phyloP scores from a whole-genome alignment of 2,888 invertebrate species.

The Hypomecis atomaria region DNA sequence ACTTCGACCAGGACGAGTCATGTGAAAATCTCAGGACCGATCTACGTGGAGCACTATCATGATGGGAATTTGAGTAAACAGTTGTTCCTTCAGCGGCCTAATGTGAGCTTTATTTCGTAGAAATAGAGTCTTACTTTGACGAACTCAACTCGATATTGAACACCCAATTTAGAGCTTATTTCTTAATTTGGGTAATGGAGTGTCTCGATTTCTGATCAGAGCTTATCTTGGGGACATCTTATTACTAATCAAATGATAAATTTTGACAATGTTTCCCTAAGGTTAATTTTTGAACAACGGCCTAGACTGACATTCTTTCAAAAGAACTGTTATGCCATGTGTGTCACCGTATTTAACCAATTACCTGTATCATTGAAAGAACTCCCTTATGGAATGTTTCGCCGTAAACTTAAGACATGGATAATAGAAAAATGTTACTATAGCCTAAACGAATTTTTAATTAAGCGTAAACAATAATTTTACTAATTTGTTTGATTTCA shows the following conservation, averaged over 20 bases:
- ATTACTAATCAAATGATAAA: not conserved
- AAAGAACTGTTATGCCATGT: no score
- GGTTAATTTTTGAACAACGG: no score
- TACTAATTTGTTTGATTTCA: no score
- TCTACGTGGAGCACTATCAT: constrained; percentile 48
- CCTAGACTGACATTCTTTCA: no score
- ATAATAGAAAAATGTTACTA: no score
- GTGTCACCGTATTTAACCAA: no score
- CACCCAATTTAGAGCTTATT: constrained; percentile 36
- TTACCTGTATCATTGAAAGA: no score
- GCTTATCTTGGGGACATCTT: constrained; percentile 20
- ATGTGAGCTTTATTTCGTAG: constrained; percentile 30
- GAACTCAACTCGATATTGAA: constrained; percentile 17
- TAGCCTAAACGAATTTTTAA: no score
- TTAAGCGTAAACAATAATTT: no score
- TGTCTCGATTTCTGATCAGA: constrained; percentile 39
- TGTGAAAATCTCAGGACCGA: constrained; percentile 52
- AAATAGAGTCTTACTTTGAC: constrained; percentile 20
- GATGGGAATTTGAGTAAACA: constrained; percentile 48
- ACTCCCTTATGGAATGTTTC: no score
- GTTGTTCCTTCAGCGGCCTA: constrained; percentile 39
- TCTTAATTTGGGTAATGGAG: constrained; percentile 43
- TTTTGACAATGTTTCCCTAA: not conserved
- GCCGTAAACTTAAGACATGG: no score
- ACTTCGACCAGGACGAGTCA: constrained; percentile 43